A percentile compares a stretch with the other conserved stretches of the same genome.
Evolutionary conservation across 2,888 invertebrate genomes (phyloP).

Genomic region (Agrenia bidenticulata): DNA sequence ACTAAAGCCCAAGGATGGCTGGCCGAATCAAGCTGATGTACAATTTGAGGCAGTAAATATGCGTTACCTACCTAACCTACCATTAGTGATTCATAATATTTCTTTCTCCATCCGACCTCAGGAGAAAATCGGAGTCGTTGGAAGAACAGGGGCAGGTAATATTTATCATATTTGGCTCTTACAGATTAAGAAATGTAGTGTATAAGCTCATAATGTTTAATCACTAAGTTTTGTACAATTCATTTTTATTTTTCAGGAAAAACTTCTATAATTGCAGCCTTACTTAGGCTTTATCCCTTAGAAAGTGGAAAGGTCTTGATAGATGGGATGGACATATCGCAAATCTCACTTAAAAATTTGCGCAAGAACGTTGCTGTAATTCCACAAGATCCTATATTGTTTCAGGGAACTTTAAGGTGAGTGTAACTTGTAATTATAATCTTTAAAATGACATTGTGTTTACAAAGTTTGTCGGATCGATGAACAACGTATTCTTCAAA

Average conservation of each 20-base stretch:
- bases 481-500: neutral
- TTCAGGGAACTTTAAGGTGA: slow-evolving; percentile 55
- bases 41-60: slow-evolving; percentile 56
- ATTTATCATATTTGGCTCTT: slow-evolving; percentile 1
- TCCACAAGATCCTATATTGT: slow-evolving; percentile 56
- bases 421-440: neutral
- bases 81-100: slow-evolving; percentile 59
- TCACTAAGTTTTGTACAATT: no score
- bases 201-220: no score
- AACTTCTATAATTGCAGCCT: slow-evolving; percentile 53
- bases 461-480: neutral
- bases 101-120: slow-evolving; percentile 57
- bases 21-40: slow-evolving; percentile 57
- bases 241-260: slow-evolving; percentile 49
- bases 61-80: slow-evolving; percentile 56
- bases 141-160: slow-evolving; percentile 61
- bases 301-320: slow-evolving; percentile 53
- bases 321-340: slow-evolving; percentile 53
- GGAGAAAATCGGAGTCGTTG: slow-evolving; percentile 62
- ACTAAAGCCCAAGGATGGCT: slow-evolving; percentile 55
- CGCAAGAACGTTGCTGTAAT: slow-evolving; percentile 54
- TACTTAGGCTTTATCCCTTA: slow-evolving; percentile 53
- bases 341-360: slow-evolving; percentile 51
- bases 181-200: neutral
- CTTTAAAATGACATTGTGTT: neutral